Base-by-base conservation (phyloP, 2,797 vertebrate genomes). In the Gila robusta region DNA sequence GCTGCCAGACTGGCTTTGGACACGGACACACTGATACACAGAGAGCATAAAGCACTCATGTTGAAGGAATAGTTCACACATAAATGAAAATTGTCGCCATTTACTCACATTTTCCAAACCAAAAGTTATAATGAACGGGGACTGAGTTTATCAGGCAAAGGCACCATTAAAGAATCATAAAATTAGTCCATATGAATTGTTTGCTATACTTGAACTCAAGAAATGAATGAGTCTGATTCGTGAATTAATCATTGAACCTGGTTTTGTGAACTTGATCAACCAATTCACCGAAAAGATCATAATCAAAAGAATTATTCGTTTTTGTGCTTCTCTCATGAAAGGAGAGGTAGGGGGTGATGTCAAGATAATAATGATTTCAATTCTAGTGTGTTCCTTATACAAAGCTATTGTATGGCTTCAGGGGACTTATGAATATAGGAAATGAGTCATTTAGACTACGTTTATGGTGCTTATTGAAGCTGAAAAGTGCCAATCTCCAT, bases 1-100 rank as follows among this genome's bases (percentile, higher is more conserved):
- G 92, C 96, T 96, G 96, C 96, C 94, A 93, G 92, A 89, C 89
- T 88, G 92, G 88, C 87, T 86, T 87, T 81, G 86, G 78, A 86
- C 87, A 85, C 87, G 90, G 73, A 88, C 85, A 87, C 90, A 92
- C 88, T 59, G 76, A 77, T 82, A 76, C 89, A 91, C 79, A 85
- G 84, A 62, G 39, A 83, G 83, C 41, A 80, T 81, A 85, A 88
- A 78, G 80, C 82, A 82, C 87, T 83, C 23, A 52, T 28, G 70
- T 56, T 74, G 8, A 81, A 80, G 84, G 41, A 71, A 64, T 41
- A 32, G 49, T 85, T 70, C 66, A 71, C 37, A 1, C 76, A 35
- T 69, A 37, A 59, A 35, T 79, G 5, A 79, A 78, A 78, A 59
- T 19, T n/a, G 64, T 52, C 28, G 37, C 69, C 44, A 35, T 81